Conservation (phyloP, 2,113 vertebrate species). For the Crocuta crocuta region DNA sequence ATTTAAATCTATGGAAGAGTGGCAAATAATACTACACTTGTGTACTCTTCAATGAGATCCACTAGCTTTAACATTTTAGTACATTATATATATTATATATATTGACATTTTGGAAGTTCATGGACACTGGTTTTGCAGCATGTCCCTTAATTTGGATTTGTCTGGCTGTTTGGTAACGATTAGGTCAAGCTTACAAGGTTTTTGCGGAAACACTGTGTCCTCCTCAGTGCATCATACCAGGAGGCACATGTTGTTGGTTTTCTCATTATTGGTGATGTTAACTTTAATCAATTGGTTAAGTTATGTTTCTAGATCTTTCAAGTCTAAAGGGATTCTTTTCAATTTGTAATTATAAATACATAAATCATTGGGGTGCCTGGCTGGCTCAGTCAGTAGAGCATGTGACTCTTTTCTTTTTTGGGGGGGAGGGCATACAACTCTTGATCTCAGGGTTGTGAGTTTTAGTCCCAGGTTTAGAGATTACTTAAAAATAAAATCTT, state of each 20-base stretch:
- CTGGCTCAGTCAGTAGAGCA: background rate
- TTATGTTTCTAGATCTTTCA: background rate
- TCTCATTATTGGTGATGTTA: background rate
- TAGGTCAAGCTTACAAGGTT: background rate
- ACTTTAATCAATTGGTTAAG: background rate
- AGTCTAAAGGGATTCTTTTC: background rate
- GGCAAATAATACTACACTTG: background rate
- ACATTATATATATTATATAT: background rate
- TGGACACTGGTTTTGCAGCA: background rate
- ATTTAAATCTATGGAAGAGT: background rate
- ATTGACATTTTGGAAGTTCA: background rate
- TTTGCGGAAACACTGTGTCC: background rate
- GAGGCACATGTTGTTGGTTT: too few species aligned
- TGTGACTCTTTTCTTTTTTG: too few species aligned
- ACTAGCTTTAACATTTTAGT: background rate
- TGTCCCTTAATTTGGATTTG: background rate
- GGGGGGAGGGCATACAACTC: too few species aligned
- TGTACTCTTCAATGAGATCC: background rate
- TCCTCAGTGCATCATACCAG: background rate
- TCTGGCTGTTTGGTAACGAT: background rate
- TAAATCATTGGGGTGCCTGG: background rate
- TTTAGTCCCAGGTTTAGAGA: background rate
- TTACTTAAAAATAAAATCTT: background rate
- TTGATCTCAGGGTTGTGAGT: background rate
- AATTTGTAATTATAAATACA: background rate